phyloP scores from a whole-genome alignment of 2,113 vertebrate genomes.

The Caranx melampygus region DNA sequence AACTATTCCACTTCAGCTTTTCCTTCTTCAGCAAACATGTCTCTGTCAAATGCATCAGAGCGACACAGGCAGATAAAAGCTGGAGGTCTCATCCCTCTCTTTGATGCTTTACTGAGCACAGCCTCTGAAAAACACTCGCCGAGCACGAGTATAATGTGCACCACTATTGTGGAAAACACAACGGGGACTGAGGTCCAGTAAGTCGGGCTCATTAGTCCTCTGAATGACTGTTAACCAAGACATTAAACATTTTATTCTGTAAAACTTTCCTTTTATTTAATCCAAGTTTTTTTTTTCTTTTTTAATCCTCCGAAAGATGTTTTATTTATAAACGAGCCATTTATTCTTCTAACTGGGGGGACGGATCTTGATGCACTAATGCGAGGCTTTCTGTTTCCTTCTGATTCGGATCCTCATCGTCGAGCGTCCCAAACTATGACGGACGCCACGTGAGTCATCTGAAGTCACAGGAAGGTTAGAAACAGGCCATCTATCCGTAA shows the following conservation, averaged over 20 bases:
- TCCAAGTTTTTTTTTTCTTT: not conserved
- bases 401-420: constrained; percentile 20
- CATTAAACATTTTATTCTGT: not conserved
- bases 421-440: not conserved
- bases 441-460: constrained; percentile 44
- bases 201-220: not conserved
- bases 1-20: constrained; percentile 11
- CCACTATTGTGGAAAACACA: not conserved
- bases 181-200: not conserved
- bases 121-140: not conserved
- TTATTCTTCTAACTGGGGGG: constrained; percentile 10
- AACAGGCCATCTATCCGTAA: constrained; percentile 48
- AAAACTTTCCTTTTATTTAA: not conserved
- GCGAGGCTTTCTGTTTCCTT: constrained; percentile 14
- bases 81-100: not conserved
- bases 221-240: not conserved
- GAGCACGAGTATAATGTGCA: not conserved
- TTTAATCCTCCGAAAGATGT: not conserved
- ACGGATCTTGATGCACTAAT: constrained; percentile 23
- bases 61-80: constrained; percentile 9
- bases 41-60: constrained; percentile 26
- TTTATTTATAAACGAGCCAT: constrained; percentile 9
- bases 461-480: constrained; percentile 60
- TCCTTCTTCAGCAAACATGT: constrained; percentile 20
- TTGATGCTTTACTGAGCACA: not conserved